Conservation (phyloP, 1,140 invertebrate species). For the Orius laevigatus region DNA sequence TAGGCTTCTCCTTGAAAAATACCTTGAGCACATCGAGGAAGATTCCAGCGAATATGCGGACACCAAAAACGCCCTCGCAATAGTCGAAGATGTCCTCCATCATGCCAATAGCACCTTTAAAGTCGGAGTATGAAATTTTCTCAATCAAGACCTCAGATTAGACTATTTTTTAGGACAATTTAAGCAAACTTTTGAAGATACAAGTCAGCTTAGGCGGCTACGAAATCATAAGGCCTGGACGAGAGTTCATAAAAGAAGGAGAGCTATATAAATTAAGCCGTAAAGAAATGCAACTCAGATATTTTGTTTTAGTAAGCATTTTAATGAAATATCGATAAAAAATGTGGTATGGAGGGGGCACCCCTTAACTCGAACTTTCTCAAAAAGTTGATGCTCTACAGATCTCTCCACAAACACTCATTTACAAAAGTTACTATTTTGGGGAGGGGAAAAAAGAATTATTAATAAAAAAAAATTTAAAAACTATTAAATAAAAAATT, state of each 20-base stretch:
- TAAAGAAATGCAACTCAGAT: conserved; percentile 49
- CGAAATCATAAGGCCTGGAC: conserved; percentile 50
- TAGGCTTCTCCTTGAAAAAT: conserved; percentile 46
- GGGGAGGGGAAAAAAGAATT: too few species aligned
- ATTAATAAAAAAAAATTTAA: too few species aligned
- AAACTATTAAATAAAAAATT: too few species aligned
- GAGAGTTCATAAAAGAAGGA: conserved; percentile 50
- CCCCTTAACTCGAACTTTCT: too few species aligned
- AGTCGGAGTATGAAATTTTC: conserved; percentile 31
- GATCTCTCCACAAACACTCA: too few species aligned
- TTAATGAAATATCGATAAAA: too few species aligned
- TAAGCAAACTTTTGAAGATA: conserved; percentile 37
- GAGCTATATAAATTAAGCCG: conserved; percentile 46
- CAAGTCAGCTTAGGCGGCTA: conserved; percentile 39
- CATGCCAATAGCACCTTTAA: conserved; percentile 58
- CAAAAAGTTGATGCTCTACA: too few species aligned
- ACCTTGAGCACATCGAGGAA: conserved; percentile 39
- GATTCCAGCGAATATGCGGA: conserved; percentile 46
- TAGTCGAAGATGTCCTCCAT: conserved; percentile 55
- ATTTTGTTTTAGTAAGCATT: conserved; percentile 49
- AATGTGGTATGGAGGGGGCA: too few species aligned
- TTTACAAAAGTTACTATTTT: too few species aligned
- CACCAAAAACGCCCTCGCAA: conserved; percentile 43
- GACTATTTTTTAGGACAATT: conserved; percentile 30
- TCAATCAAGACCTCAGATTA: background rate